Evolutionary conservation across 1,140 invertebrate species (phyloP).

Genomic region (Proctacanthus coquilletti): DNA sequence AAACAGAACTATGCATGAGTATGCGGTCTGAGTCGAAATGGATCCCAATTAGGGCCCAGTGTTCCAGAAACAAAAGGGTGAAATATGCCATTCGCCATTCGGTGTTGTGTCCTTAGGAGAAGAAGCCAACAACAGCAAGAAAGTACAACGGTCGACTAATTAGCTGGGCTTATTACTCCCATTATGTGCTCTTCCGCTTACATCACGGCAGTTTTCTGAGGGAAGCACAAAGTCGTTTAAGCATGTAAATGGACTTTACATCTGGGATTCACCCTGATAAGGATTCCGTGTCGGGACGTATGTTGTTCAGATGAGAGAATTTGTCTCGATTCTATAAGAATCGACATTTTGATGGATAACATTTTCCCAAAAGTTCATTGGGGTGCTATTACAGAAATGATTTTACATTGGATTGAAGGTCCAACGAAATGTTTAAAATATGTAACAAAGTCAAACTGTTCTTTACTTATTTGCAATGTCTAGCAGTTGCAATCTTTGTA

Average conservation of each 20-base stretch:
- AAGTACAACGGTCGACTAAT: conserved; percentile 1
- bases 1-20: background rate
- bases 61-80: background rate
- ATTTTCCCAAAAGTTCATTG: too few relatives aligned
- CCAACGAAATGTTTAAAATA: too few relatives aligned
- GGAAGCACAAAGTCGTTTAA: background rate
- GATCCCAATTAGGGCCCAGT: background rate
- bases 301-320: too few relatives aligned
- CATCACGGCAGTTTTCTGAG: background rate
- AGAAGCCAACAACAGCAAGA: background rate
- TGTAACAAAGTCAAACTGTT: too few relatives aligned
- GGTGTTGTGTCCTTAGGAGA: background rate
- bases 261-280: background rate
- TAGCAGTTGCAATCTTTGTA: too few relatives aligned
- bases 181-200: background rate
- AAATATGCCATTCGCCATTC: background rate
- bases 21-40: background rate
- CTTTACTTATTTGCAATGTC: too few relatives aligned
- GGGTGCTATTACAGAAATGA: too few relatives aligned
- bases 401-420: too few relatives aligned
- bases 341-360: too few relatives aligned
- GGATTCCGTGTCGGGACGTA: background rate
- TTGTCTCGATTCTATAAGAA: too few relatives aligned
- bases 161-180: background rate
- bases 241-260: background rate